Conservation (phyloP, 2,113 vertebrate species). For the Cyprinodon variegatus region DNA sequence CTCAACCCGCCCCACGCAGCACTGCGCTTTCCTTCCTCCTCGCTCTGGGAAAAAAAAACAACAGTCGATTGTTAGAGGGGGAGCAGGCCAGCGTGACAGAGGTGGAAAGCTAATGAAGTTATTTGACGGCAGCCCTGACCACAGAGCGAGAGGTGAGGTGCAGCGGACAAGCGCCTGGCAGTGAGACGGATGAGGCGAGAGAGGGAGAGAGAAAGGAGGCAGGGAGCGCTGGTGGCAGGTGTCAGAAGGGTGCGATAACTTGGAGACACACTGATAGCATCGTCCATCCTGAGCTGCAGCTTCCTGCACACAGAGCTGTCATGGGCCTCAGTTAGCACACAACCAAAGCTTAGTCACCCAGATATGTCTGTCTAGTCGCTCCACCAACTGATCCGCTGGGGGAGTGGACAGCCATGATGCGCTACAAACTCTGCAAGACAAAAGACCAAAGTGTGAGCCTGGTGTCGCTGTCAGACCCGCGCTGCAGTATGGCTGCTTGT, state of each 20-base stretch:
- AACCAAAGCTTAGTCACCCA: constrained; percentile 63
- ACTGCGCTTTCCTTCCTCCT: constrained; percentile 39
- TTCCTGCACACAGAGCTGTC: constrained; percentile 49
- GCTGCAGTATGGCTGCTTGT: constrained; percentile 27
- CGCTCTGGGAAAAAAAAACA: constrained; percentile 65
- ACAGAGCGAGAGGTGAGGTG: constrained; percentile 79
- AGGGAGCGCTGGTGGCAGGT: constrained; percentile 72
- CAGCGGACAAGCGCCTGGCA: constrained; percentile 79
- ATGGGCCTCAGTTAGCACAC: constrained; percentile 18
- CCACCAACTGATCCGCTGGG: constrained; percentile 43
- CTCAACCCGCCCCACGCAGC: constrained; percentile 73
- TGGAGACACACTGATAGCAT: constrained; percentile 72
- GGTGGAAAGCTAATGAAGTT: constrained; percentile 85
- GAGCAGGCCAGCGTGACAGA: constrained; percentile 79
- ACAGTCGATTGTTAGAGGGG: constrained; percentile 78
- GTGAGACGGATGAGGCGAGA: constrained; percentile 77
- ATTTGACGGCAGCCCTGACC: constrained; percentile 80
- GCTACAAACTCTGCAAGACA: constrained; percentile 54
- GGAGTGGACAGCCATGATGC: constrained; percentile 39
- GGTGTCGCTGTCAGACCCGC: constrained; percentile 29
- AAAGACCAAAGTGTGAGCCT: constrained; percentile 57
- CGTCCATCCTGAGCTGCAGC: constrained; percentile 61
- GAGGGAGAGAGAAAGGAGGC: constrained; percentile 47
- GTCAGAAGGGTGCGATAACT: constrained; percentile 75
- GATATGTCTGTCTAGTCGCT: constrained; percentile 55